Percentiles rank a stretch among this genome's conserved stretches.
Conservation (phyloP, 2,113 vertebrate genomes). For the Amia ocellicauda region DNA sequence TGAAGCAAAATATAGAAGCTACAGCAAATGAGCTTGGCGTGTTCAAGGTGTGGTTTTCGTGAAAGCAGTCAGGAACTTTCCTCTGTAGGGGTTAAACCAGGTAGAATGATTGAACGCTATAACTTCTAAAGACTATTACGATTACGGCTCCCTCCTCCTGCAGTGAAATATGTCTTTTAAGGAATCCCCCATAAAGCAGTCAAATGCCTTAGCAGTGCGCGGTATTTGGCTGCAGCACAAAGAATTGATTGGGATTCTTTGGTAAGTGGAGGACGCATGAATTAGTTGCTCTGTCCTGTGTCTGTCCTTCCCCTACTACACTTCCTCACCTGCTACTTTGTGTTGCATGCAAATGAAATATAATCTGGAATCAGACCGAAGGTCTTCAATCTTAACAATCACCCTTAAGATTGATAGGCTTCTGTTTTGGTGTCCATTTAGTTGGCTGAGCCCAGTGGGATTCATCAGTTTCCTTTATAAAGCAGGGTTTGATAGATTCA, state of each 20-base stretch:
- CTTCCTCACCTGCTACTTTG: not conserved
- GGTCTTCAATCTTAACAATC: too few species aligned
- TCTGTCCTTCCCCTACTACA: slow-evolving; percentile 32
- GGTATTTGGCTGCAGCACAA: slow-evolving; percentile 46
- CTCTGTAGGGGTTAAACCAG: not conserved
- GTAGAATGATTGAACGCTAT: not conserved
- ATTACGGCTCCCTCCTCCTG: slow-evolving; percentile 36
- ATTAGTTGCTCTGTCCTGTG: slow-evolving; percentile 36
- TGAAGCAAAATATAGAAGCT: too few species aligned
- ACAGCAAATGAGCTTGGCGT: too few species aligned
- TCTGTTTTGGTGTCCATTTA: too few species aligned
- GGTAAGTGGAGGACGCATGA: slow-evolving; percentile 68
- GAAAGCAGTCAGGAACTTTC: too few species aligned
- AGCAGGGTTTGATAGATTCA: too few species aligned
- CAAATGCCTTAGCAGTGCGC: slow-evolving; percentile 15
- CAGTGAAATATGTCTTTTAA: slow-evolving; percentile 29
- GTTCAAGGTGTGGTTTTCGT: too few species aligned
- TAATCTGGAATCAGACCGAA: too few species aligned
- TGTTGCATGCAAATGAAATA: not conserved
- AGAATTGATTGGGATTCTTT: slow-evolving; percentile 68
- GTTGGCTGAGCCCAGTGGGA: too few species aligned
- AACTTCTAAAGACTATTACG: slow-evolving; percentile 10
- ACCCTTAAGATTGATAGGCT: too few species aligned
- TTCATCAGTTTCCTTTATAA: too few species aligned
- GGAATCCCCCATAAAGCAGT: not conserved